Percentiles rank a stretch among this genome's conserved stretches.
These are phyloP conservation scores for Caerostris extrusa DNA, from an alignment of 1,140 invertebrate species.

Conservation along the genomic window DNA sequence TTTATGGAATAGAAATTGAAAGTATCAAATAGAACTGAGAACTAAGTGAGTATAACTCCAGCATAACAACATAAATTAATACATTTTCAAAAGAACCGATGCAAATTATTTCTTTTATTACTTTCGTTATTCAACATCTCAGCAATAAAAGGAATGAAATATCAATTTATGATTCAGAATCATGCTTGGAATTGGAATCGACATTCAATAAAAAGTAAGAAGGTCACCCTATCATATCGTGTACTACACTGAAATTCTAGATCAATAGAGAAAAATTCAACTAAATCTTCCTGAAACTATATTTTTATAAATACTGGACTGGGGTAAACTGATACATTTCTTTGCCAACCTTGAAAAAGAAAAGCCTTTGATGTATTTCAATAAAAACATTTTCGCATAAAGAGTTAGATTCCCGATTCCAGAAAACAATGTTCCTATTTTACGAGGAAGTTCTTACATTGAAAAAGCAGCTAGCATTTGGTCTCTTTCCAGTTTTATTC, in stretches of 20 bases:
- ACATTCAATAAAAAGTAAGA: no score
- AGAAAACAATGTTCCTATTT: neutral
- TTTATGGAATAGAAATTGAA: no score
- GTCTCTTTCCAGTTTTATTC: constrained; percentile 29
- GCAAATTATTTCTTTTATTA: no score
- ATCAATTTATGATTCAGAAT: no score
- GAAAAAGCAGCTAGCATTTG: neutral
- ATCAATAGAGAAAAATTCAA: constrained; percentile 22
- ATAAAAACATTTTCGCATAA: constrained; percentile 58
- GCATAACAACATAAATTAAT: no score
- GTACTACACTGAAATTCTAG: neutral
- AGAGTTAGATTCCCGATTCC: neutral
- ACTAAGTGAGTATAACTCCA: no score
- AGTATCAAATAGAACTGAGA: no score
- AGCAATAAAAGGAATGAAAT: no score
- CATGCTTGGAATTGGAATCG: no score
- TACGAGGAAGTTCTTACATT: neutral
- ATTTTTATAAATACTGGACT: neutral
- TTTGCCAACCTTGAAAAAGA: neutral
- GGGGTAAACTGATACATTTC: neutral
- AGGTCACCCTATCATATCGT: neutral
- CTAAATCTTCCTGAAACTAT: neutral
- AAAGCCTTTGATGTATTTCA: constrained; percentile 30
- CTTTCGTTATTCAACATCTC: no score
- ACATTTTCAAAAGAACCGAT: no score